phyloP scores from a whole-genome alignment of 2,797 vertebrate species.

The Phrynocephalus guinanensis region DNA sequence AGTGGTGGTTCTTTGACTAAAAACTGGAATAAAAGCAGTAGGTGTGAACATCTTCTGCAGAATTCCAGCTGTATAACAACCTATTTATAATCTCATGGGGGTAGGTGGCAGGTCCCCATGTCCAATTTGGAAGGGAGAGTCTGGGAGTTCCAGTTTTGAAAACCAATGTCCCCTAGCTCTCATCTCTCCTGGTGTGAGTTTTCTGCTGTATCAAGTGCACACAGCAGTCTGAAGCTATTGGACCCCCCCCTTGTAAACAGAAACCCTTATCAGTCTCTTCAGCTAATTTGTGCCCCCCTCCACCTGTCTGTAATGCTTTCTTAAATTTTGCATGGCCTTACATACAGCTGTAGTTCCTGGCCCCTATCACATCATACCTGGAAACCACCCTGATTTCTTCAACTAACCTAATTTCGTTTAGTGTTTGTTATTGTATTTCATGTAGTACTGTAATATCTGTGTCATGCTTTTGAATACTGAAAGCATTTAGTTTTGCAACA shows the following conservation, averaged over 20 bases:
- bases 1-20: neutral
- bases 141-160: neutral
- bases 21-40: neutral
- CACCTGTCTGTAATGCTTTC: neutral
- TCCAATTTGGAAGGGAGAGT: neutral
- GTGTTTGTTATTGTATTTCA: neutral
- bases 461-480: neutral
- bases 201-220: neutral
- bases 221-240: neutral
- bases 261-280: neutral
- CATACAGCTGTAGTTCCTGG: neutral
- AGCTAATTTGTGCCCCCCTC: too few relatives aligned
- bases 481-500: neutral
- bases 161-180: neutral
- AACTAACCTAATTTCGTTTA: neutral
- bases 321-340: neutral
- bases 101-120: neutral
- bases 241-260: neutral
- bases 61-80: neutral
- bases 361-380: neutral
- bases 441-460: neutral
- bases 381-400: neutral
- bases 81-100: neutral
- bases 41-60: neutral
- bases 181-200: neutral